Percentiles rank a stretch among this genome's conserved stretches.
phyloP scores from a whole-genome alignment of 2,797 vertebrate species.

The Pogonophryne albipinna region DNA sequence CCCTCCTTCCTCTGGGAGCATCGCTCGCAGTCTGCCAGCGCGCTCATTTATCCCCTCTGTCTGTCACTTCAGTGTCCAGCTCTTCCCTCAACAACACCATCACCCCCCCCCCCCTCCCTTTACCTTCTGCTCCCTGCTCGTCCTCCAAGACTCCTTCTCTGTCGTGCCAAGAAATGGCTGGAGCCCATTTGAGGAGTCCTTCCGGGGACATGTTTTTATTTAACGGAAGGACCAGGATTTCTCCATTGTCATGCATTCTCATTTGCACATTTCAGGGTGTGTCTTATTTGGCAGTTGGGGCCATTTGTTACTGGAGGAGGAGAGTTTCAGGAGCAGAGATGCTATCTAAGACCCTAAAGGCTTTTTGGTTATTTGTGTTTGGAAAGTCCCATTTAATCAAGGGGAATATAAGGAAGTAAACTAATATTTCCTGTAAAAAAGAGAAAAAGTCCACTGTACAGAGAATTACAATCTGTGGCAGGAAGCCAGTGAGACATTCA shows the following conservation, averaged over 20 bases:
- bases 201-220: conserved; percentile 15
- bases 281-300: conserved; percentile 8
- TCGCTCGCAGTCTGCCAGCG: conserved; percentile 41
- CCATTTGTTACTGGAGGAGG: conserved; percentile 16
- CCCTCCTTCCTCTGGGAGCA: conserved; percentile 43
- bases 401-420: conserved; percentile 5
- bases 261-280: conserved; percentile 31
- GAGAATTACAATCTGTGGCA: conserved; percentile 52
- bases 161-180: conserved; percentile 35
- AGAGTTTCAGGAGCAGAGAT: conserved; percentile 3
- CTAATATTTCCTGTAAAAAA: conserved; percentile 39
- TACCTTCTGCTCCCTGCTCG: conserved; percentile 45
- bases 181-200: conserved; percentile 33
- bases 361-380: conserved; percentile 26
- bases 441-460: conserved; percentile 7
- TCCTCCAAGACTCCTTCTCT: conserved; percentile 30
- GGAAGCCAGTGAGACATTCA: conserved; percentile 58
- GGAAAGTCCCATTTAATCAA: conserved; percentile 42
- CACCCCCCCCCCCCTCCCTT: background rate
- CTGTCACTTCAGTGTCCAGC: conserved; percentile 56
- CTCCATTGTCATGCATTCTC: conserved; percentile 23
- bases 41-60: conserved; percentile 54
- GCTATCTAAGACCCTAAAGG: conserved; percentile 9
- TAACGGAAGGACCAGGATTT: conserved; percentile 25
- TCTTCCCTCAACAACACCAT: conserved; percentile 37